Evolutionary conservation across 2,888 invertebrate species (phyloP), one percentile per base, ranked within the genome.

Genomic region (Dryomyza anilis): DNA sequence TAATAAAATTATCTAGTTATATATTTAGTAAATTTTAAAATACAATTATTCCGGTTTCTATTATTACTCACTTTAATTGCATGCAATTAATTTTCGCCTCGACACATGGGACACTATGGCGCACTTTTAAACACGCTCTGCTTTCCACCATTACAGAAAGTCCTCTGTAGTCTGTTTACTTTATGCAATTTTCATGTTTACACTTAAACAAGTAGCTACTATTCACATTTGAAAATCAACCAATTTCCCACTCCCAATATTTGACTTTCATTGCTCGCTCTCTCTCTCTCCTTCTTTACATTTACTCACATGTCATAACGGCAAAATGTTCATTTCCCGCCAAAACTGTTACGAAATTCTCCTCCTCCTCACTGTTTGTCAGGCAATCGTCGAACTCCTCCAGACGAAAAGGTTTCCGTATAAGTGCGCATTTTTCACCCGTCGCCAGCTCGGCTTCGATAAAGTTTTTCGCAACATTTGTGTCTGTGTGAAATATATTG

Each of bases 241-340:
- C 45, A n/a, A 10, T 25, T 14, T 25, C 12, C 21, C 16, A 3
- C 6, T 12, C 21, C 46, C 46, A 46, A 16, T 7, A 30, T 8
- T 21, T 30, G 16, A 29, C 14, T 19, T 7, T n/a, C 30, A 14
- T 19, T 3, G 30, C 21, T 21, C 27, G 16, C 16, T 6, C 21
- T 19, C 21, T 19, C 53, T 6, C 16, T 33, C 30, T 21, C n/a
- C 29, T 16, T n/a, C 55, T 10, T 36, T 33, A 21, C 21, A 55
- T 6, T 7, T 60, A 80, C 82, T 83, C 67, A 81, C 82, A 78
- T 70, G 83, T 82, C 67, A 83, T 67, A 29, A 81, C 74, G 14
- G 77, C 78, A 69, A 83, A 83, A 68, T 83, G 83, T 64, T 78
- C 82, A 64, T 78, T 79, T 69, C 83, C 83, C 57, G 83, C 80